These are phyloP conservation scores for Knipowitschia caucasica DNA, from an alignment of 2,797 vertebrate species.

Conservation along the genomic window DNA sequence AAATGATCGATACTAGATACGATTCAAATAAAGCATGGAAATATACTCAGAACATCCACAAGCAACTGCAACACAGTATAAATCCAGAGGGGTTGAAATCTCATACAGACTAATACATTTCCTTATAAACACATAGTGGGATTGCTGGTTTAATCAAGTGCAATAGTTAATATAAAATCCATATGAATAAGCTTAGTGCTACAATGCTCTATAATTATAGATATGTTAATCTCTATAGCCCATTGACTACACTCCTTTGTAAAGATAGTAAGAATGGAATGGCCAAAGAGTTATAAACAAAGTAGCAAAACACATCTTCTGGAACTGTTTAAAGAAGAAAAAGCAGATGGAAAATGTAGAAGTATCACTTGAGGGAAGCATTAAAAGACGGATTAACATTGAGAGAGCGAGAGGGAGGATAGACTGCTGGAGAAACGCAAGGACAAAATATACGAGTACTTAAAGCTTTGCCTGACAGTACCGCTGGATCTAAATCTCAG, in stretches of 20 bases:
- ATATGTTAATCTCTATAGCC: conserved; percentile 12
- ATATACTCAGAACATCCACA: too few relatives aligned
- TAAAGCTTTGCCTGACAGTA: conserved; percentile 42
- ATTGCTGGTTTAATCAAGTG: too few relatives aligned
- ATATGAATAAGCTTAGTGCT: too few relatives aligned
- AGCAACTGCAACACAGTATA: too few relatives aligned
- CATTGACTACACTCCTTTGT: conserved; percentile 20
- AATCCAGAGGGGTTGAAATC: too few relatives aligned
- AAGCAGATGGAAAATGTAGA: conserved; percentile 39
- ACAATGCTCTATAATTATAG: too few relatives aligned
- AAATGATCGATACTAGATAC: too few relatives aligned
- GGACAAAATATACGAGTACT: conserved; percentile 55
- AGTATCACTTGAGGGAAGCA: conserved; percentile 42
- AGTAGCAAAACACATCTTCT: conserved; percentile 22
- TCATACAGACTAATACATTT: too few relatives aligned
- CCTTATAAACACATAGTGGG: too few relatives aligned
- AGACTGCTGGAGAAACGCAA: conserved; percentile 48
- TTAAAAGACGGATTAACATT: conserved; percentile 43
- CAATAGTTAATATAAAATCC: too few relatives aligned
- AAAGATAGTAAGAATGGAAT: conserved; percentile 9
- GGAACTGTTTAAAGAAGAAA: conserved; percentile 14
- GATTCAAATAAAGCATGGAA: too few relatives aligned
- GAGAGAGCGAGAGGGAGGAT: conserved; percentile 22
- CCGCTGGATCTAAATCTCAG: conserved; percentile 47
- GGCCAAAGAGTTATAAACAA: conserved; percentile 28